A percentile compares a stretch with the other conserved stretches of the same genome.
These are phyloP conservation scores for Hemiprocne comata DNA, from an alignment of 2,113 vertebrate genomes.

Conservation along the genomic window DNA sequence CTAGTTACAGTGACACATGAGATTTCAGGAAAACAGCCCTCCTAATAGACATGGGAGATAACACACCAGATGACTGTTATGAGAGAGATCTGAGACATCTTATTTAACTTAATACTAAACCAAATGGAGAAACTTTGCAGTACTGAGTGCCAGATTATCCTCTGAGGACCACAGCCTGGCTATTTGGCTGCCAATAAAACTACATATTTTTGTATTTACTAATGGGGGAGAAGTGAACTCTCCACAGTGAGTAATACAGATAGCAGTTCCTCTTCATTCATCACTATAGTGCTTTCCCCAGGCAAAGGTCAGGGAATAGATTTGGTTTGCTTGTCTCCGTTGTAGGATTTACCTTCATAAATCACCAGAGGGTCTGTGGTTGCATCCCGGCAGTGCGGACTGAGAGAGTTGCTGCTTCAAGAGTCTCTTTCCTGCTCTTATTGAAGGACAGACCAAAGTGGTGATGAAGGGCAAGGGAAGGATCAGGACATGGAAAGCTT, in stretches of 20 bases:
- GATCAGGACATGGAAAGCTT: neutral
- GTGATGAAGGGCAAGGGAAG: neutral
- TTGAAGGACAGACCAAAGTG: neutral
- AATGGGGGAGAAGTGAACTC: slow-evolving; percentile 24
- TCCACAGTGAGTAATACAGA: slow-evolving; percentile 29
- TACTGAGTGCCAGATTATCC: slow-evolving; percentile 41
- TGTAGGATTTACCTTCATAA: neutral
- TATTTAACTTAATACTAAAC: slow-evolving; percentile 38
- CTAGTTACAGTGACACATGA: neutral
- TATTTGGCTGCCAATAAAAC: slow-evolving; percentile 53
- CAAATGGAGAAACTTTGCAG: slow-evolving; percentile 32
- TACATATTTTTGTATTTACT: slow-evolving; percentile 54
- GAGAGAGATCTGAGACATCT: slow-evolving; percentile 38
- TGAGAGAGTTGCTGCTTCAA: neutral
- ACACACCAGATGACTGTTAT: slow-evolving; percentile 36
- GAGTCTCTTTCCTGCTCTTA: neutral
- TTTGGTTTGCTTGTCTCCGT: neutral
- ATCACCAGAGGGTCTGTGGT: neutral
- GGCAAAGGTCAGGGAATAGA: neutral
- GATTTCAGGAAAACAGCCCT: slow-evolving; percentile 29
- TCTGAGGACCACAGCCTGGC: slow-evolving; percentile 32
- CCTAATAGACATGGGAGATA: slow-evolving; percentile 28
- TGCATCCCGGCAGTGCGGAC: neutral
- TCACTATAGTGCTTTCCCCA: neutral
- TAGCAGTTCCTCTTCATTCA: slow-evolving; percentile 26